phyloP scores from a whole-genome alignment of 2,797 vertebrate species.

The Fistularia commersonii region DNA sequence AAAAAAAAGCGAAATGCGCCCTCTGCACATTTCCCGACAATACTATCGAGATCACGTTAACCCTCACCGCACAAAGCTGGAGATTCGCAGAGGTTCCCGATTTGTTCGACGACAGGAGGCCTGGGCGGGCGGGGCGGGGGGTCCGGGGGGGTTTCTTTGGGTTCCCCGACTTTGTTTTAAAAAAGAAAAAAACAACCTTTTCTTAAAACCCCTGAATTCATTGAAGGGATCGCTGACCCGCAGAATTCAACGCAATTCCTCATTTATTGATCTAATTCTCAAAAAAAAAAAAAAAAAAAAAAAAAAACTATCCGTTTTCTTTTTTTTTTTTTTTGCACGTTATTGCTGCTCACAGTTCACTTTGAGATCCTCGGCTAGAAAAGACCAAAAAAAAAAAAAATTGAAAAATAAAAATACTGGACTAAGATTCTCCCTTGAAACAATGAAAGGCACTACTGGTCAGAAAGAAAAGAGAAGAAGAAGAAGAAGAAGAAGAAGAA shows the following conservation, averaged over 20 bases:
- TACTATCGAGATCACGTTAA: slow-evolving; percentile 83
- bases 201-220: slow-evolving; percentile 87
- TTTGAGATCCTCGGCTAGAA: slow-evolving; percentile 64
- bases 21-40: slow-evolving; percentile 82
- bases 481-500: too few relatives aligned
- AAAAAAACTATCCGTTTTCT: too few relatives aligned
- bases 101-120: slow-evolving; percentile 75
- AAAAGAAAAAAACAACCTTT: slow-evolving; percentile 52
- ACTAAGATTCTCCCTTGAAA: slow-evolving; percentile 88
- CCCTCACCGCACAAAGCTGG: slow-evolving; percentile 80
- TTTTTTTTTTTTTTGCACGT: slow-evolving; percentile 78
- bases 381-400: slow-evolving; percentile 29
- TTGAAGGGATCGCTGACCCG: slow-evolving; percentile 88
- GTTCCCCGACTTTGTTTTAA: slow-evolving; percentile 78
- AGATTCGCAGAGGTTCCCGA: slow-evolving; percentile 66
- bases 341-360: slow-evolving; percentile 86
- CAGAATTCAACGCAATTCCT: slow-evolving; percentile 93
- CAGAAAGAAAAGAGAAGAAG: slow-evolving; percentile 80
- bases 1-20: slow-evolving; percentile 66
- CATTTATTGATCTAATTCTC: slow-evolving; percentile 77
- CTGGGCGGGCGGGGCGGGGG: too few relatives aligned
- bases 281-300: too few relatives aligned
- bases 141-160: too few relatives aligned
- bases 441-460: slow-evolving; percentile 99
- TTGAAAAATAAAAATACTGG: slow-evolving; percentile 67